Conservation (phyloP, 2,113 vertebrate genomes). For the Nothocercus nigrocapillus region DNA sequence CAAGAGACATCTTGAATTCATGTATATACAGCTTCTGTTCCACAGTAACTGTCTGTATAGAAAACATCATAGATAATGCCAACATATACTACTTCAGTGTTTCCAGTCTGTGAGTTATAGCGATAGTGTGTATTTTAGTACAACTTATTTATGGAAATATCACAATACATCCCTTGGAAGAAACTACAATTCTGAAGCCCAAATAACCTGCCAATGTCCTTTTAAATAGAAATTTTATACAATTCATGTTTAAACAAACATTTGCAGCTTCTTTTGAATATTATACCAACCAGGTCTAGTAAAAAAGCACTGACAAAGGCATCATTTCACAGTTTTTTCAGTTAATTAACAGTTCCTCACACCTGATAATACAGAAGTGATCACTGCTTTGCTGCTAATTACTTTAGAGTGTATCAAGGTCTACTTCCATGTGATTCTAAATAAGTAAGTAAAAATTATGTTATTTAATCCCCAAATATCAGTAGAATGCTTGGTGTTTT, state of each 20-base stretch:
- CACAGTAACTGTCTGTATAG: not conserved
- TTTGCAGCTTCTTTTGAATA: not conserved
- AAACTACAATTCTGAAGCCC: not conserved
- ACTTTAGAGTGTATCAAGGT: not conserved
- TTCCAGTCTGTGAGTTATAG: not conserved
- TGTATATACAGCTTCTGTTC: not conserved
- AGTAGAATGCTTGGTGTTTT: not conserved
- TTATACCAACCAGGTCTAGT: not conserved
- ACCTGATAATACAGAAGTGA: not conserved
- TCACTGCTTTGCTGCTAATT: not conserved
- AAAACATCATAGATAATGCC: not conserved
- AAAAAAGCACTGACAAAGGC: not conserved
- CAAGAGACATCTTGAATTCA: not conserved
- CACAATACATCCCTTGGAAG: not conserved
- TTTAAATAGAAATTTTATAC: not conserved
- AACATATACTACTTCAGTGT: not conserved
- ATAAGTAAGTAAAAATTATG: not conserved
- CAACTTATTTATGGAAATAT: not conserved
- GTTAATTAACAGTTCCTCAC: slow-evolving; percentile 9
- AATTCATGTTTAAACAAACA: not conserved
- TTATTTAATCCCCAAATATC: not conserved
- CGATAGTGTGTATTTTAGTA: not conserved
- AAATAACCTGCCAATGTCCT: not conserved
- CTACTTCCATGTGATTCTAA: not conserved
- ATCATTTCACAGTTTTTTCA: not conserved